These are phyloP conservation scores for Cynaeus angustus DNA, from an alignment of 2,888 invertebrate genomes.

Conservation along the genomic window DNA sequence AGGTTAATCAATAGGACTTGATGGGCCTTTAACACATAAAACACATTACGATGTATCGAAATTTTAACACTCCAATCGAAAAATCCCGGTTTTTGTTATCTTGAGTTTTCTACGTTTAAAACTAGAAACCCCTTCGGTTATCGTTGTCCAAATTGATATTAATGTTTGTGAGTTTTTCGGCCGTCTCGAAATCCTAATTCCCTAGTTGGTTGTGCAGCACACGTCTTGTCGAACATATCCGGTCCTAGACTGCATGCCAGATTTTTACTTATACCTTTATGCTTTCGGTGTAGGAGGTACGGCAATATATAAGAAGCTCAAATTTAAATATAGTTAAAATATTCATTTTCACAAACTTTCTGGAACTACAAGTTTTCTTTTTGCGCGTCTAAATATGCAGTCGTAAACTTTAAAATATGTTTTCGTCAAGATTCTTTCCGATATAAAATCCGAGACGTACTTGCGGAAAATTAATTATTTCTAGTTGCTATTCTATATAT, in stretches of 20 bases:
- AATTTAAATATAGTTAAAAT: too few relatives aligned
- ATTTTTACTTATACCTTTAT: not conserved
- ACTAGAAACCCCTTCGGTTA: not conserved
- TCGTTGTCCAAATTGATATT: constrained; percentile 7
- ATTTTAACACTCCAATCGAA: not conserved
- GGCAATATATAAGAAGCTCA: too few relatives aligned
- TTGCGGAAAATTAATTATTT: too few relatives aligned
- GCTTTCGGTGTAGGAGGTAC: too few relatives aligned
- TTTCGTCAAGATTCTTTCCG: too few relatives aligned
- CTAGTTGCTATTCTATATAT: too few relatives aligned
- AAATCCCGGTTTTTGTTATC: not conserved
- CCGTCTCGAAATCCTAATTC: constrained; percentile 13
- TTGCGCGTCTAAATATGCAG: too few relatives aligned
- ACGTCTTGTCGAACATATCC: constrained; percentile 13
- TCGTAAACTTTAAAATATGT: too few relatives aligned
- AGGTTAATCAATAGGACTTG: constrained; percentile 20
- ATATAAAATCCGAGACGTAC: too few relatives aligned
- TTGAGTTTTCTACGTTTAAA: not conserved
- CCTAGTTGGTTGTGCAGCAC: constrained; percentile 8
- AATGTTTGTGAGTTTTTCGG: constrained; percentile 7
- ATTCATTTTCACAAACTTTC: too few relatives aligned
- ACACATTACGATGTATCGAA: constrained; percentile 4
- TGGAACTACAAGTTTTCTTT: too few relatives aligned
- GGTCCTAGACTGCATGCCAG: not conserved
- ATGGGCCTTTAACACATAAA: not conserved